Conservation (phyloP, 2,888 invertebrate genomes). For the Chalcosyrphus nemorum region DNA sequence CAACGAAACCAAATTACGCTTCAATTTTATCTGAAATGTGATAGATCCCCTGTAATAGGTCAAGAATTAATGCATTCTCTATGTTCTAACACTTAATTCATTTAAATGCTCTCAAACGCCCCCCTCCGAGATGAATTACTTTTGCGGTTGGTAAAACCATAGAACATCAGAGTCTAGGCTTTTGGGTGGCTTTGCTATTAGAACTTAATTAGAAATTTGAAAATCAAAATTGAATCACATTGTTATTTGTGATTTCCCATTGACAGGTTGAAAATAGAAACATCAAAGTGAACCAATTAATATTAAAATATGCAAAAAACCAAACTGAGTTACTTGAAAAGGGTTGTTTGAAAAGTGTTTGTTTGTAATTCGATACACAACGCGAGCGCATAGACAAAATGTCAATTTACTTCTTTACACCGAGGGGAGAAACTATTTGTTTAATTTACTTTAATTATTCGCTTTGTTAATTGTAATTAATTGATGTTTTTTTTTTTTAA, state of each 20-base stretch:
- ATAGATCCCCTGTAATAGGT: conserved; percentile 5
- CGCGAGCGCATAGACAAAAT: not conserved
- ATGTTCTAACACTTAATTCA: not conserved
- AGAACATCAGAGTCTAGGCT: not conserved
- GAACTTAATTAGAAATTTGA: not conserved
- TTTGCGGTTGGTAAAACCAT: conserved; percentile 14
- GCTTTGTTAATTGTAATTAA: conserved; percentile 33
- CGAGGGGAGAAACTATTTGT: not conserved
- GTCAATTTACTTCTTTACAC: not conserved
- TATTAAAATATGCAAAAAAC: conserved; percentile 15
- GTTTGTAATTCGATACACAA: not conserved
- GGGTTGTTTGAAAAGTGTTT: not conserved
- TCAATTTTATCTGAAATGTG: conserved; percentile 44
- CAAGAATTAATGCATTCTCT: not conserved
- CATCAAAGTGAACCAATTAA: not conserved
- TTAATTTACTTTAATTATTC: conserved; percentile 1
- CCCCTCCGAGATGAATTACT: conserved; percentile 18
- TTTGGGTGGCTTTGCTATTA: too few relatives aligned
- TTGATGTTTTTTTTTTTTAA: conserved; percentile 21
- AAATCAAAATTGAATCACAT: not conserved
- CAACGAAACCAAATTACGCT: conserved; percentile 49
- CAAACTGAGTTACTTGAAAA: not conserved
- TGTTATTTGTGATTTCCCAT: not conserved
- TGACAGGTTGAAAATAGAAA: not conserved
- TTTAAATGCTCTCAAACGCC: conserved; percentile 33